phyloP scores from a whole-genome alignment of 2,113 vertebrate genomes.

The Mixornis gularis region DNA sequence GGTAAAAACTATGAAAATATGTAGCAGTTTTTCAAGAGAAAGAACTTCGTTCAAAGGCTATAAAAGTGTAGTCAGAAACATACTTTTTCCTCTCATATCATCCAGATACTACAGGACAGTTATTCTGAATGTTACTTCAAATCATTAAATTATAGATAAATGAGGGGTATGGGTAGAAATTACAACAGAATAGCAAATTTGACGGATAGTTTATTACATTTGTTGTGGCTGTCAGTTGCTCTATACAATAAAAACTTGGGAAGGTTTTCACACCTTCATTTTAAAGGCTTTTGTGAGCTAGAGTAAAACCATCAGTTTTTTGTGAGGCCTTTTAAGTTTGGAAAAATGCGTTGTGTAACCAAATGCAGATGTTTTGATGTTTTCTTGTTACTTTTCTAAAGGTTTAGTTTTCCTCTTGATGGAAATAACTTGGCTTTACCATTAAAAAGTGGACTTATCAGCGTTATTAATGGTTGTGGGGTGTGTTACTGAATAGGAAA shows the following conservation, averaged over 20 bases:
- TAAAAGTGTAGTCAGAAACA: not conserved
- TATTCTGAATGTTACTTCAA: not conserved
- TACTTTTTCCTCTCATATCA: not conserved
- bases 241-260: not conserved
- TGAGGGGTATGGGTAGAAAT: not conserved
- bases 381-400: not conserved
- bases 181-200: not conserved
- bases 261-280: not conserved
- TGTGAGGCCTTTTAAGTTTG: not conserved
- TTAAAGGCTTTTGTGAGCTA: not conserved
- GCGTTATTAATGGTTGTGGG: not conserved
- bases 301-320: not conserved
- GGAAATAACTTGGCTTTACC: not conserved
- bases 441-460: not conserved
- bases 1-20: not conserved
- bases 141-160: not conserved
- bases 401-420: not conserved
- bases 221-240: not conserved
- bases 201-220: not conserved
- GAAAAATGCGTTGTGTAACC: not conserved
- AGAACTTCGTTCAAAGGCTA: not conserved
- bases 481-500: not conserved
- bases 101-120: not conserved
- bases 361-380: not conserved
- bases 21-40: not conserved